Conservation (phyloP, 1,140 invertebrate species). For the Drosophila carrolli region DNA sequence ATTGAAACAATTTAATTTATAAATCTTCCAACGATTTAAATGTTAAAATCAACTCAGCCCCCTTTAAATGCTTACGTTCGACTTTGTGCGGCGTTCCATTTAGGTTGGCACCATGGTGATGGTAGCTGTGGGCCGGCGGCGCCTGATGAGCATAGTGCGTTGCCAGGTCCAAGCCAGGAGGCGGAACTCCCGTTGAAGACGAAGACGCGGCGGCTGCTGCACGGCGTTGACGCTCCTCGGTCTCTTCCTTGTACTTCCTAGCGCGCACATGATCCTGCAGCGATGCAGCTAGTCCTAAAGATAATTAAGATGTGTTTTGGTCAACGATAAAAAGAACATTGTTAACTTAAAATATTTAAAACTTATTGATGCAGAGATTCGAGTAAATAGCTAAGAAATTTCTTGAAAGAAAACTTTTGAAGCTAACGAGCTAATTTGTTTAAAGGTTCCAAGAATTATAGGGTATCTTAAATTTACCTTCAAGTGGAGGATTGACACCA, state of each 20-base stretch:
- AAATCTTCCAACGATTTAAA: too few species aligned
- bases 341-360: too few species aligned
- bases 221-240: conserved; percentile 80
- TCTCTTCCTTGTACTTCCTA: conserved; percentile 87
- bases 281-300: conserved; percentile 91
- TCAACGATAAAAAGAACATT: too few species aligned
- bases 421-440: too few species aligned
- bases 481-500: conserved; percentile 78
- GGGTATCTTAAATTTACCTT: conserved; percentile 59
- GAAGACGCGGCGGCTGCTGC: conserved; percentile 62
- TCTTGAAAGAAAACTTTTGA: too few species aligned
- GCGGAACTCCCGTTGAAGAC: conserved; percentile 18
- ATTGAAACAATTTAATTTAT: too few species aligned
- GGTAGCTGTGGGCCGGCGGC: conserved; percentile 61
- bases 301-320: not conserved
- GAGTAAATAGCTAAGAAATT: too few species aligned
- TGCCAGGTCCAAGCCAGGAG: conserved; percentile 34
- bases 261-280: conserved; percentile 91
- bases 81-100: conserved; percentile 73
- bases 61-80: conserved; percentile 58
- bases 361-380: too few species aligned
- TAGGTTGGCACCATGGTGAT: conserved; percentile 37
- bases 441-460: too few species aligned
- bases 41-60: too few species aligned
- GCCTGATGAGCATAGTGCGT: conserved; percentile 61